phyloP scores from a whole-genome alignment of 2,113 vertebrate species.

The Pionites leucogaster region DNA sequence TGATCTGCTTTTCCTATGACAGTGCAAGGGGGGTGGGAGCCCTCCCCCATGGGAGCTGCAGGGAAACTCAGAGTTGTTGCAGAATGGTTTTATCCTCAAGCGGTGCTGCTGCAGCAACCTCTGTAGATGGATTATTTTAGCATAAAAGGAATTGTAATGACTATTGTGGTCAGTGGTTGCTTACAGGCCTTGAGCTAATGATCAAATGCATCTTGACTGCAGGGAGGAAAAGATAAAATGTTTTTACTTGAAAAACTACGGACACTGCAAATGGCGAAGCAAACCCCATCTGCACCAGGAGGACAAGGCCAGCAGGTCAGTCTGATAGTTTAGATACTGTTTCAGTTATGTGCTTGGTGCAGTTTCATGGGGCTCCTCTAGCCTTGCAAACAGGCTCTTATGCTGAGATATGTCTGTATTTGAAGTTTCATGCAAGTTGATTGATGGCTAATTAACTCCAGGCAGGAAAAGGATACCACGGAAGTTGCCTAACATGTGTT shows the following conservation, averaged over 20 bases:
- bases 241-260: conserved; percentile 82
- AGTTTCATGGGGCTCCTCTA: not conserved
- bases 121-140: not conserved
- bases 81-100: not conserved
- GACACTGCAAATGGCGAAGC: conserved; percentile 51
- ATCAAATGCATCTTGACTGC: not conserved
- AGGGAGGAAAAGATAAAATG: conserved; percentile 90
- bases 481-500: not conserved
- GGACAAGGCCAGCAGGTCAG: conserved; percentile 60
- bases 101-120: not conserved
- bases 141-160: not conserved
- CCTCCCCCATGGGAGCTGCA: not conserved
- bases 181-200: not conserved
- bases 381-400: not conserved
- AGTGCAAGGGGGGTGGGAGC: not conserved
- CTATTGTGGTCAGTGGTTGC: not conserved
- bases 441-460: not conserved
- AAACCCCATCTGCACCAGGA: rapidly evolving
- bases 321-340: not conserved
- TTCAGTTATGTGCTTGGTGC: rapidly evolving
- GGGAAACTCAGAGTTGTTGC: not conserved
- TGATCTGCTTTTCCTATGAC: not conserved
- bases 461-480: not conserved
- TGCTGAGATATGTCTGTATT: not conserved
- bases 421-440: not conserved